phyloP scores from a whole-genome alignment of 2,113 vertebrate species.

The Syngnathus typhle region DNA sequence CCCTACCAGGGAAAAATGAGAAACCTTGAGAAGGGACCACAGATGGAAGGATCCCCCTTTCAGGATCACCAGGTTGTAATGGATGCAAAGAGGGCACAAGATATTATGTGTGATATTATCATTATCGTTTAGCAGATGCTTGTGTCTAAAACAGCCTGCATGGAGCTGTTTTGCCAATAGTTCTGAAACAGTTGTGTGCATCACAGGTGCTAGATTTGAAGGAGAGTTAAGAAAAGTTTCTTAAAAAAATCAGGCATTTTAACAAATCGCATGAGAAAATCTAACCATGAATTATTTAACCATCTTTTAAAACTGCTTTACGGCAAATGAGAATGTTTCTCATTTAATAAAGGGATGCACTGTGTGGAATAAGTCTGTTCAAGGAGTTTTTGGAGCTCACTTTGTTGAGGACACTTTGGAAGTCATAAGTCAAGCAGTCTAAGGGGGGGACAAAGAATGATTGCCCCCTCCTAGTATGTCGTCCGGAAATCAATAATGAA shows the following conservation, averaged over 20 bases:
- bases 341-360: not conserved
- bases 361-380: no score
- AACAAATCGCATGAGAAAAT: not conserved
- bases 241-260: not conserved
- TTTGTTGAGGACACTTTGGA: not conserved
- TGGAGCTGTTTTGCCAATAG: not conserved
- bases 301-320: not conserved
- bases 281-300: not conserved
- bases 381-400: not conserved
- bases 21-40: no score
- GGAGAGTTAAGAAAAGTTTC: not conserved
- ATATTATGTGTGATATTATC: not conserved
- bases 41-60: no score
- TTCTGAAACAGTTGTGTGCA: not conserved
- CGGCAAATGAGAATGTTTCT: not conserved
- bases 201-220: not conserved
- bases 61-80: no score
- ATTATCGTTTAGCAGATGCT: not conserved
- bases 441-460: not conserved
- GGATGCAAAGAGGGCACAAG: no score
- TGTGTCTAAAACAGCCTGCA: not conserved
- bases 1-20: no score
- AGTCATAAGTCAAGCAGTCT: not conserved
- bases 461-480: not conserved
- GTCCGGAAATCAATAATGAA: not conserved